Conservation (phyloP, 1,140 invertebrate species). For the Bombus breviceps region DNA sequence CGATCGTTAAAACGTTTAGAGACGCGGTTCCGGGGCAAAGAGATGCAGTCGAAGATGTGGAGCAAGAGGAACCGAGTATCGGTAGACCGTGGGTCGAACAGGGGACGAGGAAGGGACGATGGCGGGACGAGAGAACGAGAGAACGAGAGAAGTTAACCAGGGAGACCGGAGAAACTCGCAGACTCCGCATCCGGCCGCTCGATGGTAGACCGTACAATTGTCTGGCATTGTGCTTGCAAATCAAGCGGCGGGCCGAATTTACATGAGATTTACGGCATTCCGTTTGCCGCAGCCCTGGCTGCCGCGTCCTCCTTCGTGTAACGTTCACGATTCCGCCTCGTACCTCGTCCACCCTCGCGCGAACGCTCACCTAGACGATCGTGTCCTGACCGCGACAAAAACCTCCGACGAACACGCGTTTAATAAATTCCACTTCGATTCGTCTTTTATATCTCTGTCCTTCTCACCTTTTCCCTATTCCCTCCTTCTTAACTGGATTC, state of each 20-base stretch:
- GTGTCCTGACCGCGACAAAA: constrained; percentile 20
- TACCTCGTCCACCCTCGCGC: constrained; percentile 2
- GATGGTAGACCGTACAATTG: constrained; percentile 76
- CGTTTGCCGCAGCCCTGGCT: constrained; percentile 70
- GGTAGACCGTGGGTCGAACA: background rate
- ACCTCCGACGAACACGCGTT: background rate
- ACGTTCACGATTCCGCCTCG: constrained; percentile 32
- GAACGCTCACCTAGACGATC: constrained; percentile 22
- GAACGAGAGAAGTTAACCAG: constrained; percentile 48
- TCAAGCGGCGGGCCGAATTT: constrained; percentile 79
- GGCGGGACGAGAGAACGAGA: background rate
- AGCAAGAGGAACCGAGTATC: background rate
- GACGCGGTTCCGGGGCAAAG: constrained; percentile 13
- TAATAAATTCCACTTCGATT: constrained; percentile 19
- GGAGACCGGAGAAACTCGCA: constrained; percentile 57
- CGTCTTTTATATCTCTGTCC: background rate
- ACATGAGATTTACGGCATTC: constrained; percentile 81
- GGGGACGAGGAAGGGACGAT: no score
- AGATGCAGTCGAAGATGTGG: constrained; percentile 7
- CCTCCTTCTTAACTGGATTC: background rate
- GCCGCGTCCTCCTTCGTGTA: constrained; percentile 48
- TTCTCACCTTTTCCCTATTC: background rate
- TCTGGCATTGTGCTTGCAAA: constrained; percentile 81
- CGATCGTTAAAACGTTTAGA: constrained; percentile 40
- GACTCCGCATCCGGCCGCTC: constrained; percentile 64